A percentile compares a stretch with the other conserved stretches of the same genome.
Conservation (phyloP, 1,140 invertebrate genomes). For the Drosophila sproati region DNA sequence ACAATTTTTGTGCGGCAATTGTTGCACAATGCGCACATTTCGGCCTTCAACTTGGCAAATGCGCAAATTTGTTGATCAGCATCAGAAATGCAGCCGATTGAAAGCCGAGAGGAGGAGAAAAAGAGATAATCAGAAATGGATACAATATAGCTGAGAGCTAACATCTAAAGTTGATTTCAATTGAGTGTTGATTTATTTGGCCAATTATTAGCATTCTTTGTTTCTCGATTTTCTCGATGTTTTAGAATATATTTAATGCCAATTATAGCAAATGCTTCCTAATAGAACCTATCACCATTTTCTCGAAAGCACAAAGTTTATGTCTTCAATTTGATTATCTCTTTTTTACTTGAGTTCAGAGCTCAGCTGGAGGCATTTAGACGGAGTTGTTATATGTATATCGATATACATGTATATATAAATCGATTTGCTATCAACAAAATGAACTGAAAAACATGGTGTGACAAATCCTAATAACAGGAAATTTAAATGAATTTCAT, state of each 20-base stretch:
- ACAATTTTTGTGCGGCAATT: constrained; percentile 32
- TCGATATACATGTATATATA: no score
- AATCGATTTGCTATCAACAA: constrained; percentile 15
- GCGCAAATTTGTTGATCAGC: constrained; percentile 31
- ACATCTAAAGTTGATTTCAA: neutral
- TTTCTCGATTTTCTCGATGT: no score
- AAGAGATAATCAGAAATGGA: neutral
- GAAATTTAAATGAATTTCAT: constrained; percentile 49
- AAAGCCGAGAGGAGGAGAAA: no score
- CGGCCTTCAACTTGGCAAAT: constrained; percentile 42
- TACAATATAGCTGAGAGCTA: neutral
- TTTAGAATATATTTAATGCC: no score
- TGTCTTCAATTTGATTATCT: constrained; percentile 24
- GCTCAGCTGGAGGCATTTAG: constrained; percentile 24
- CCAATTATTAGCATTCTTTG: no score
- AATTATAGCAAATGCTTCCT: neutral
- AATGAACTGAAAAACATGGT: constrained; percentile 32
- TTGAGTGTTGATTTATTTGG: neutral
- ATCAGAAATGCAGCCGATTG: neutral
- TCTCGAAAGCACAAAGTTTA: neutral
- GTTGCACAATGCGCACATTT: constrained; percentile 36
- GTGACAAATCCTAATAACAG: constrained; percentile 35
- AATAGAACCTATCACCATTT: neutral
- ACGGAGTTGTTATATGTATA: neutral
- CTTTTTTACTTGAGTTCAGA: constrained; percentile 27